Base-by-base conservation (phyloP, 2,113 vertebrate genomes). In the Centropus bengalensis region DNA sequence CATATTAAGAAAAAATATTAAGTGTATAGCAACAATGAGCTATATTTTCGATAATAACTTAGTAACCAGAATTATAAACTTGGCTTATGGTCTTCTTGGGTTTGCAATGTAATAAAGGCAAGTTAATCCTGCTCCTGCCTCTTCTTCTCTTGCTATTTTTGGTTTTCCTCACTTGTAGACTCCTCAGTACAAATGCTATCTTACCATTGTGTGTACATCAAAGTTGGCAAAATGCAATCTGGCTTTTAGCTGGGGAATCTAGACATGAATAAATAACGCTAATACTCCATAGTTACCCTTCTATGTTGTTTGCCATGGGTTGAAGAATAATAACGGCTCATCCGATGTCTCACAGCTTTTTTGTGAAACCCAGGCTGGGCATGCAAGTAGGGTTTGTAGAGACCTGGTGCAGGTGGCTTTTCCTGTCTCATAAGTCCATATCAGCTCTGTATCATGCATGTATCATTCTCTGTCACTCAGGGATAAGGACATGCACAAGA, bases 251-350 rank as follows among this genome's bases (percentile, higher is more conserved):
- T 67, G 55, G 40, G 40, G 42, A 73, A 69, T 86, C 23, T 59
- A 76, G 60, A 32, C 28, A 62, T 73, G 27, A 95, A 81, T 70
- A 79, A 96, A 82, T 77, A 91, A 88, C 40, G 26, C 10, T 80
- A 75, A 82, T 82, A 56, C 20, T 67, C 2, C 45, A 44, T 64
- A 56, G 56, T 82, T 79, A 22, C n/a, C n/a, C 60, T 11, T 45
- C 44, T 79, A 21, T 2, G 1, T 77, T 91, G 21, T 73, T 63
- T 89, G 88, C 36, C 23, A n/a, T 74, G 23, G 6, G 4, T 17
- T 77, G 66, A 77, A 89, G 64, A 78, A 70, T 49, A 55, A 15
- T 62, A 92, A 33, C 33, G 76, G 49, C 40, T 85, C 66, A 42
- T 64, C 52, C 75, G 60, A 52, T 67, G 27, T 78, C 24, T 20